Evolutionary conservation across 2,888 invertebrate species (phyloP), one percentile per base, ranked within the genome.

Genomic region (Protodeltote pygarga): DNA sequence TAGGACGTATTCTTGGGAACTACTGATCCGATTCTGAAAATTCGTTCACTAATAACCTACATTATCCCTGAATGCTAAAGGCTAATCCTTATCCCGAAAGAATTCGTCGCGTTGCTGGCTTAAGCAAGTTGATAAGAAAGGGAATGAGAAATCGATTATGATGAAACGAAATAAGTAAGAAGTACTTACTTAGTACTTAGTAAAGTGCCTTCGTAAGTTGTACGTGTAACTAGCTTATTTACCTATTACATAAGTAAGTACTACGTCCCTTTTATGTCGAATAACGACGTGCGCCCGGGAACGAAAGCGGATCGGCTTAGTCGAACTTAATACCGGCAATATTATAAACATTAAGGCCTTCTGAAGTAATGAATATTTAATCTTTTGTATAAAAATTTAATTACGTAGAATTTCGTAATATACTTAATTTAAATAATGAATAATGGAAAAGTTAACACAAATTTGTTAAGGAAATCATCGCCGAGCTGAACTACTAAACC

Each of bases 241-340:
- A 21, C 25, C 35, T 33, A 55, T 37, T 27, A 20, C 1, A n/a
- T 33, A 48, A 9, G 17, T 17, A 17, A n/a, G 5, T 27, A 27
- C 17, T 28, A 6, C 17, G 9, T 14, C 38, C 23, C 32, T 38
- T 15, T 39, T 41, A 37, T 23, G 6, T 16, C 35, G 25, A n/a
- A 35, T 25, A 39, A 45, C 21, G 13, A 58, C 35, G 16, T 14
- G n/a, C n/a, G n/a, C n/a, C n/a, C n/a, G n/a, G n/a, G 51, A 59
- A 52, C 59, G 45, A 59, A 57, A 45, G 25, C 52, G 21, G 39
- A 38, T 52, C 52, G 33, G 45, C 55, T 58, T 58, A 51, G 46
- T 33, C 21, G 24, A 40, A 59, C 39, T 25, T 40, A 33, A 51
- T 51, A 45, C 24, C 3, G 5, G 14, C 8, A 14, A 14, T 14